Conservation (phyloP, 2,113 vertebrate species). For the Caloenas nicobarica region DNA sequence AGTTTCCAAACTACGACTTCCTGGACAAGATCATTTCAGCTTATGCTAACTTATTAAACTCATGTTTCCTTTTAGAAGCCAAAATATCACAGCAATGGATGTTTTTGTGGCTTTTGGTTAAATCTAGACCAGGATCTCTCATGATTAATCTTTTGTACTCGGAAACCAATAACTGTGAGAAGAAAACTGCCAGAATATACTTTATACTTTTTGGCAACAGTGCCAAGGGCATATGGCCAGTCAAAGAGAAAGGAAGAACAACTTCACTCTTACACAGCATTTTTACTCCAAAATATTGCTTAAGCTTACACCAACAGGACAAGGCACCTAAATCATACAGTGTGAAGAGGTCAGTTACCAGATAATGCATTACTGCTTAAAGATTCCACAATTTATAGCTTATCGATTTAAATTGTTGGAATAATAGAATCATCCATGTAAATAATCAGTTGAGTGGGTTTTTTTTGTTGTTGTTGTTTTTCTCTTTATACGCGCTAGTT, state of each 20-base stretch:
- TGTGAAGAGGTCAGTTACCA: neutral
- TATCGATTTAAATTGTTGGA: neutral
- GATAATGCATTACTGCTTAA: neutral
- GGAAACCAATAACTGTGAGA: slow-evolving; percentile 1
- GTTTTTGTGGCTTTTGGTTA: neutral
- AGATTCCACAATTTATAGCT: neutral
- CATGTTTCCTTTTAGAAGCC: neutral
- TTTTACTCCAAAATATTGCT: neutral
- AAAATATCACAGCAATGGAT: neutral
- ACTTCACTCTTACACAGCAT: neutral
- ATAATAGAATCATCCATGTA: neutral
- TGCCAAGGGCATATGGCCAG: slow-evolving; percentile 15
- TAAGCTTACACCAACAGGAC: neutral
- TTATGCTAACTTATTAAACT: neutral
- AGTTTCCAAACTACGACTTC: neutral
- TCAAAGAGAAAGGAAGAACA: slow-evolving; percentile 6
- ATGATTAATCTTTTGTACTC: neutral
- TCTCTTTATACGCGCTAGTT: neutral
- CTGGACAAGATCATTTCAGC: neutral
- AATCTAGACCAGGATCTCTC: neutral
- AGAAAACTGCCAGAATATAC: slow-evolving; percentile 32
- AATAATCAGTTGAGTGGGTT: neutral
- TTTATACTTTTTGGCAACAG: slow-evolving; percentile 10
- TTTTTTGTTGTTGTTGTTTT: neutral
- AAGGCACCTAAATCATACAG: neutral